phyloP scores from a whole-genome alignment of 2,113 vertebrate species.

The Actinemys pallida region DNA sequence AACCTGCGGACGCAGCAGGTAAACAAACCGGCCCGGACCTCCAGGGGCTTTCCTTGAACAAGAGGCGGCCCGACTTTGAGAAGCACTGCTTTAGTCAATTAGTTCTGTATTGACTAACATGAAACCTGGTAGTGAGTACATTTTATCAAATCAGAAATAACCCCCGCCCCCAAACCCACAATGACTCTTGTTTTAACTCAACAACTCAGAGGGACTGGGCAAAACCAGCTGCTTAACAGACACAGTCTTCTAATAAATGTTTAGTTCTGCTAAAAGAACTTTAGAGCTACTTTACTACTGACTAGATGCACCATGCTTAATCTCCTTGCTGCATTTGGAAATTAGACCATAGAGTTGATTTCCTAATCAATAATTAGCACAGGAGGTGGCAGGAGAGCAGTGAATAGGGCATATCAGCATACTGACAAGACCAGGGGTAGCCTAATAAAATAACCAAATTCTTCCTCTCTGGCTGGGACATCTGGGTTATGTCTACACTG shows the following conservation, averaged over 20 bases:
- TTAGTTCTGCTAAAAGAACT: constrained; percentile 35
- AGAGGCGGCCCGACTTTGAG: too few relatives aligned
- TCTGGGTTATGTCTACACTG: too few relatives aligned
- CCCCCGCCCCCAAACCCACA: neutral
- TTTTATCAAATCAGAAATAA: neutral
- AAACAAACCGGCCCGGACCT: too few relatives aligned
- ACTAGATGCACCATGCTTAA: constrained; percentile 26
- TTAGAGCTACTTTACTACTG: constrained; percentile 21
- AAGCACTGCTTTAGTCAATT: constrained; percentile 1
- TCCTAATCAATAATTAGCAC: constrained; percentile 49
- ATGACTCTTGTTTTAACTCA: constrained; percentile 18
- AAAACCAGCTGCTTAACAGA: constrained; percentile 53
- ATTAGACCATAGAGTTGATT: constrained; percentile 46
- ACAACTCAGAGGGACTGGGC: constrained; percentile 24
- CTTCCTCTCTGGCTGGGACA: neutral
- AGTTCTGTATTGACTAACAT: constrained; percentile 31
- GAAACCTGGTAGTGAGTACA: neutral
- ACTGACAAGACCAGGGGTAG: neutral
- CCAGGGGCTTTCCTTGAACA: too few relatives aligned
- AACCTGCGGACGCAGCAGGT: too few relatives aligned
- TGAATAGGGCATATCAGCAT: constrained; percentile 23
- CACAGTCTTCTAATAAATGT: neutral
- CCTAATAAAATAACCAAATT: neutral
- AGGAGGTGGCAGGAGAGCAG: neutral
- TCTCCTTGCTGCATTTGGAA: constrained; percentile 49